phyloP scores from a whole-genome alignment of 2,113 vertebrate species.

The Archocentrus centrarchus region DNA sequence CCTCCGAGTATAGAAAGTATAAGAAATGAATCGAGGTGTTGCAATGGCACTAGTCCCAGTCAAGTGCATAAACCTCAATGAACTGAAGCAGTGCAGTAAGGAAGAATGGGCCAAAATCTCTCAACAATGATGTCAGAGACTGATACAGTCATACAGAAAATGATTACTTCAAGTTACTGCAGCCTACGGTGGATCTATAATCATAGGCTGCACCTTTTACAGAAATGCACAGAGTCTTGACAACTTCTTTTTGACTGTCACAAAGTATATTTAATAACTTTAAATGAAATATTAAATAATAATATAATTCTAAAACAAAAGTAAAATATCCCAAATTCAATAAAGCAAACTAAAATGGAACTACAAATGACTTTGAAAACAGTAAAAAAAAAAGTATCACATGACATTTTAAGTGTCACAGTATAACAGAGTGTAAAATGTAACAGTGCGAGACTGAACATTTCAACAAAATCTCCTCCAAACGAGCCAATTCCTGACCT shows the following conservation, averaged over 20 bases:
- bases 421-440: not conserved
- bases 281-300: not conserved
- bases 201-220: too few relatives aligned
- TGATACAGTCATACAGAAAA: too few relatives aligned
- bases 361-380: not conserved
- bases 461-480: not conserved
- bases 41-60: not conserved
- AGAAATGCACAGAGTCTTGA: too few relatives aligned
- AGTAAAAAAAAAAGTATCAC: not conserved
- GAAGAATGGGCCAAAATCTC: not conserved
- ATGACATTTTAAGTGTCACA: not conserved
- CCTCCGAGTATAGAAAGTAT: not conserved
- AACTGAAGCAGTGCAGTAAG: not conserved
- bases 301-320: not conserved
- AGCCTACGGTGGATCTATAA: too few relatives aligned
- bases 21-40: not conserved
- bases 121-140: too few relatives aligned
- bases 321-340: not conserved
- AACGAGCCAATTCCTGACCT: constrained; percentile 79
- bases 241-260: too few relatives aligned
- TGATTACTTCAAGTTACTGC: too few relatives aligned
- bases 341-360: not conserved
- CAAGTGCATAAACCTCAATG: not conserved
- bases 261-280: not conserved
- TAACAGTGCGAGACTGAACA: not conserved